phyloP scores from a whole-genome alignment of 2,888 invertebrate species.

The Agriotes lineatus region DNA sequence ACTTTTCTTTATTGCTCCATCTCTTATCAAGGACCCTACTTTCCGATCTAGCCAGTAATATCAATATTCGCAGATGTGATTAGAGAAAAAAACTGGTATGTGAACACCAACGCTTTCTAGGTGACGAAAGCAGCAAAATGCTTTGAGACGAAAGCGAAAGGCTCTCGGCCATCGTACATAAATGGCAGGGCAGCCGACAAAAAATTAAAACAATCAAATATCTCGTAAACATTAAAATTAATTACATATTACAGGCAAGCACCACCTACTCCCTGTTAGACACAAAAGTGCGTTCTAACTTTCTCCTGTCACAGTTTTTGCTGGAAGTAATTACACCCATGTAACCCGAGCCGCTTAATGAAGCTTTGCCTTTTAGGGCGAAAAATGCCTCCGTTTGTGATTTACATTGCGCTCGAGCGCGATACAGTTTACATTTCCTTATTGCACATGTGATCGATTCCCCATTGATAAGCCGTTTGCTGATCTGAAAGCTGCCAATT shows the following conservation, averaged over 20 bases:
- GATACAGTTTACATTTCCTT: neutral
- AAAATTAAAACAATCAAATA: conserved; percentile 13
- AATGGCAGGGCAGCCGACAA: neutral
- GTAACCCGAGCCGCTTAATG: conserved; percentile 20
- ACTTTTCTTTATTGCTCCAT: too few relatives aligned
- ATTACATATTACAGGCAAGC: conserved; percentile 13
- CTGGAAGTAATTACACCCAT: conserved; percentile 18
- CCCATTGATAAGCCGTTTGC: neutral
- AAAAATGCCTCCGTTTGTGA: conserved; percentile 16
- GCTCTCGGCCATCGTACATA: neutral
- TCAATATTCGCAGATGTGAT: too few relatives aligned
- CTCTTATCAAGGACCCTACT: too few relatives aligned
- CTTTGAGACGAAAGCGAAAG: neutral
- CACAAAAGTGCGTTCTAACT: conserved; percentile 16
- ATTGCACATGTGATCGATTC: neutral
- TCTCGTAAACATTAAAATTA: conserved; percentile 20
- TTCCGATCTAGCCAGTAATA: too few relatives aligned
- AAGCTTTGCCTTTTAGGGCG: conserved; percentile 28
- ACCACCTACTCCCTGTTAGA: conserved; percentile 20
- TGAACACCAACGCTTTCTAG: neutral
- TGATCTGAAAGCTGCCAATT: neutral
- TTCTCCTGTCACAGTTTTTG: conserved; percentile 29
- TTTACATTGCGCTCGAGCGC: neutral
- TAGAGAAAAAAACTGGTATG: too few relatives aligned
- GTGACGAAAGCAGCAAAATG: neutral